phyloP scores from a whole-genome alignment of 2,113 vertebrate genomes.

The Trichomycterus rosablanca region DNA sequence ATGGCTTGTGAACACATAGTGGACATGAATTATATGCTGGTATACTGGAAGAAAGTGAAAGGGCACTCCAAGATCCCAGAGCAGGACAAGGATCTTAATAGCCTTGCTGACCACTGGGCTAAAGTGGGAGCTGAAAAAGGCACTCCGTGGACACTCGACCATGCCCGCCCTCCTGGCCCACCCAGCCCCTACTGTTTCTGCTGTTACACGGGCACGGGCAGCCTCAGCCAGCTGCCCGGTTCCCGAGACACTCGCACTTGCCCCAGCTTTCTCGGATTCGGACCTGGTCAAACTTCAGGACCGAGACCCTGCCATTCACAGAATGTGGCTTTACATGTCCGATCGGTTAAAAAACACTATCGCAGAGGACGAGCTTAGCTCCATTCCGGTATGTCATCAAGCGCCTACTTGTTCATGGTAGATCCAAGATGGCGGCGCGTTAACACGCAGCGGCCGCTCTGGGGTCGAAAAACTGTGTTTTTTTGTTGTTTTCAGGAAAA shows the following conservation, averaged over 20 bases:
- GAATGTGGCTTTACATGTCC: not conserved
- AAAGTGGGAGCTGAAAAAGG: not conserved
- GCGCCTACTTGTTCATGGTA: not conserved
- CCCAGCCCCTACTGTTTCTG: not conserved
- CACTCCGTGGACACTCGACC: not conserved
- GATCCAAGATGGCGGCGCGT: too few species aligned
- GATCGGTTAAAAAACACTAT: too few species aligned
- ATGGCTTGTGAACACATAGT: not conserved
- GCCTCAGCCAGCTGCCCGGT: not conserved
- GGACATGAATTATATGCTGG: not conserved
- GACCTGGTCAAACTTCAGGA: not conserved
- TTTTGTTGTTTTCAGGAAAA: too few species aligned
- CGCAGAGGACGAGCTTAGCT: not conserved
- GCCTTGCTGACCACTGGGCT: not conserved
- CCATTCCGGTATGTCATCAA: not conserved
- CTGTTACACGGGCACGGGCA: not conserved
- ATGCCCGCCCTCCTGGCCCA: too few species aligned
- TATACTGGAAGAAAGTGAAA: not conserved
- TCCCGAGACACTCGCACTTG: not conserved
- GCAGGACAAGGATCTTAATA: not conserved
- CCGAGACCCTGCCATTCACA: not conserved
- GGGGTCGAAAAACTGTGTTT: too few species aligned
- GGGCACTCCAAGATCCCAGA: not conserved
- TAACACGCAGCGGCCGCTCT: too few species aligned
- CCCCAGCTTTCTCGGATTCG: not conserved